A percentile compares a stretch with the other conserved stretches of the same genome.
Evolutionary conservation across 2,888 invertebrate genomes (phyloP).

Genomic region (Lutraria lutraria): DNA sequence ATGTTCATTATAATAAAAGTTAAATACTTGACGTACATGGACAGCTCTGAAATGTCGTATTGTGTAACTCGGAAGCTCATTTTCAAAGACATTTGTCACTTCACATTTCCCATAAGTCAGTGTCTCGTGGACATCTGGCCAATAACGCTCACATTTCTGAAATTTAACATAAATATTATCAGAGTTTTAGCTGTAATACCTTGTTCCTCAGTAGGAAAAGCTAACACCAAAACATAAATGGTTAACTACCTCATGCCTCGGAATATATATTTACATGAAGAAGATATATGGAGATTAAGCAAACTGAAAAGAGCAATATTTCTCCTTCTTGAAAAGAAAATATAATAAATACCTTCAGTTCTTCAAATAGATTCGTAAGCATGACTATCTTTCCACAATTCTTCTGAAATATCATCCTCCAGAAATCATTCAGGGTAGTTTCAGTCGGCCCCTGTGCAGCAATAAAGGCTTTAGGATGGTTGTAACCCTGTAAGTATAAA

Average conservation of each 20-base stretch:
- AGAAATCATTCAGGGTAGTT: conserved; percentile 65
- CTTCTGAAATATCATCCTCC: conserved; percentile 71
- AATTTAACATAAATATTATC: neutral
- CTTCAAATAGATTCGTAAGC: conserved; percentile 69
- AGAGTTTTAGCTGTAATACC: no score
- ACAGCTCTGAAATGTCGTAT: conserved; percentile 51
- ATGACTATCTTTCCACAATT: conserved; percentile 71
- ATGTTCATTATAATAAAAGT: neutral
- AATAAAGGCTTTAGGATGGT: conserved; percentile 62
- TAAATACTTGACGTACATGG: conserved; percentile 51
- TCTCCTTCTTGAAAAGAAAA: no score
- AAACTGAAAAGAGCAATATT: no score
- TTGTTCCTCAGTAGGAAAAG: no score
- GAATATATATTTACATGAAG: no score
- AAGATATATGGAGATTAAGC: no score
- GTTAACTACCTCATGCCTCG: no score
- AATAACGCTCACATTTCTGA: conserved; percentile 67
- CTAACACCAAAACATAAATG: no score
- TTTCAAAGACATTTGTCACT: conserved; percentile 50
- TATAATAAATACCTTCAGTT: conserved; percentile 58
- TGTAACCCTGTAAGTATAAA: conserved; percentile 61
- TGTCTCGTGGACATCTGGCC: conserved; percentile 60
- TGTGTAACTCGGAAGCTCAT: conserved; percentile 58
- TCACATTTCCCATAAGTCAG: conserved; percentile 60
- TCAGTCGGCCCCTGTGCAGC: conserved; percentile 69